Evolutionary conservation across 2,113 vertebrate species (phyloP).

Genomic region (Calyptomena viridis): DNA sequence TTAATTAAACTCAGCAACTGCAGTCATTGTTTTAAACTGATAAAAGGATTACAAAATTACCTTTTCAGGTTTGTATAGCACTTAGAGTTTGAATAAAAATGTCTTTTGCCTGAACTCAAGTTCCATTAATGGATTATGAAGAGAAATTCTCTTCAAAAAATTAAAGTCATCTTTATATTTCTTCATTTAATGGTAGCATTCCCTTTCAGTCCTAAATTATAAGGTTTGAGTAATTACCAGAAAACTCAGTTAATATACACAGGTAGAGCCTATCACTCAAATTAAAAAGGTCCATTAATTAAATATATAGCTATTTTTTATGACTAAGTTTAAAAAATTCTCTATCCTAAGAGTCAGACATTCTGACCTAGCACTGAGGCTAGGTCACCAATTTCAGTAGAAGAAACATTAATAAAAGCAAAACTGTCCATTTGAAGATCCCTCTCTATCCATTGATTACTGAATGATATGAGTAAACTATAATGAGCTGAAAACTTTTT

Average conservation of each 20-base stretch:
- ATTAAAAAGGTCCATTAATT: background rate
- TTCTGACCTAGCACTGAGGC: background rate
- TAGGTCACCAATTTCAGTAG: background rate
- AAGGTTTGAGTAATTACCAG: background rate
- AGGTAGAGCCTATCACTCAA: background rate
- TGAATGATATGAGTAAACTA: background rate
- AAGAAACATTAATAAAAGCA: background rate
- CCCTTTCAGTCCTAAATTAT: background rate
- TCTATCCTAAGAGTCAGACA: background rate
- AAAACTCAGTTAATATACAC: background rate
- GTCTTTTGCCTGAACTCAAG: background rate
- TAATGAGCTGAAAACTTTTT: background rate
- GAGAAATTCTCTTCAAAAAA: background rate
- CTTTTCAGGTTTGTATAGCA: constrained; percentile 25
- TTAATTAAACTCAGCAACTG: constrained; percentile 46
- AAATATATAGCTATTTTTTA: background rate
- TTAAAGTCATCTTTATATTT: background rate
- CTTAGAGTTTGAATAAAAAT: constrained; percentile 30
- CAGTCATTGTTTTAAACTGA: constrained; percentile 41
- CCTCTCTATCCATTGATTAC: background rate
- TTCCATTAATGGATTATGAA: background rate
- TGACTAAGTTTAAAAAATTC: background rate
- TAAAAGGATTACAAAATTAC: constrained; percentile 52
- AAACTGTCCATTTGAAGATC: background rate
- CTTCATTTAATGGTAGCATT: background rate